Percentiles rank a stretch among this genome's conserved stretches.
phyloP scores from a whole-genome alignment of 2,113 vertebrate species.

The Leptosomus discolor region DNA sequence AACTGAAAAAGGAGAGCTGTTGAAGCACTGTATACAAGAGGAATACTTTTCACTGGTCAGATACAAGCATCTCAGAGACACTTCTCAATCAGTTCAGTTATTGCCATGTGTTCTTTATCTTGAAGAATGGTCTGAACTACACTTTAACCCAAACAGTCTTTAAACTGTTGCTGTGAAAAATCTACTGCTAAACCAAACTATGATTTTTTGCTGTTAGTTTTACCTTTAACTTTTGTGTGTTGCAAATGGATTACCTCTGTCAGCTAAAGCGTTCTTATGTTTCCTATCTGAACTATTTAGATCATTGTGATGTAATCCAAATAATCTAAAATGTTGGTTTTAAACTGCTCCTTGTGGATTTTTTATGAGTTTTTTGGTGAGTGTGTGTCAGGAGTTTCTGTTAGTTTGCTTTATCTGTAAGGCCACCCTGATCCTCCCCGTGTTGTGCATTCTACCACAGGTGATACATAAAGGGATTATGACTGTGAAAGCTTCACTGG shows the following conservation, averaged over 20 bases:
- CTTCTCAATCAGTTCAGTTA: neutral
- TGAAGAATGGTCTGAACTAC: neutral
- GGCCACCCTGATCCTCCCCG: rapidly evolving
- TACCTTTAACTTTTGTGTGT: neutral
- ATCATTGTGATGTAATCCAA: neutral
- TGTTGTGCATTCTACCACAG: neutral
- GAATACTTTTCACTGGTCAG: neutral
- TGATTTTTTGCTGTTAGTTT: neutral
- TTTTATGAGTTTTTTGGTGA: neutral
- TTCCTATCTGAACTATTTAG: neutral
- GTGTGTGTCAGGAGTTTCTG: neutral
- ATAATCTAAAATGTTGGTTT: neutral
- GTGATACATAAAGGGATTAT: neutral
- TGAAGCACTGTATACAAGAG: neutral
- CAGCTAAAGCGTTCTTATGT: neutral
- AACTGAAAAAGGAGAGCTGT: neutral
- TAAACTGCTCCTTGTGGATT: neutral
- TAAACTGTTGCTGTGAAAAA: neutral
- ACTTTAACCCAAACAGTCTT: neutral
- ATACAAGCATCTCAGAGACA: neutral
- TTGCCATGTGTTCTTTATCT: neutral
- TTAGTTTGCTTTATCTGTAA: neutral
- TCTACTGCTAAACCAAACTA: neutral
- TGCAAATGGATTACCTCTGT: neutral
- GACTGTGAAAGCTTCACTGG: neutral